Conservation (phyloP, 1,140 invertebrate genomes). For the Oedothorax gibbosus region DNA sequence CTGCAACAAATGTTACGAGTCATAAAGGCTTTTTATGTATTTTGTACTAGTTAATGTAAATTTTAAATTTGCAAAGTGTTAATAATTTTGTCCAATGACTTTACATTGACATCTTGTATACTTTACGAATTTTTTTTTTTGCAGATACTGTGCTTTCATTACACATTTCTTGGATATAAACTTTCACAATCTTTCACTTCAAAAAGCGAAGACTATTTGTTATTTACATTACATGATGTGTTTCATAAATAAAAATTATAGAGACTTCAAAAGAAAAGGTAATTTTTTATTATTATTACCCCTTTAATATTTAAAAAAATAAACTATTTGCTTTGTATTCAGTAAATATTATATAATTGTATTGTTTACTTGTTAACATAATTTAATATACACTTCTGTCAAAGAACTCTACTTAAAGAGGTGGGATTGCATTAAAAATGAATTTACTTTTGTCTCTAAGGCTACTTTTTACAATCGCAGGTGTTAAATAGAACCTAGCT, state of each 20-base stretch:
- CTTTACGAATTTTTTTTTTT: neutral
- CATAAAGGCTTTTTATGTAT: neutral
- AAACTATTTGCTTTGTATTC: neutral
- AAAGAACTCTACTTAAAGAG: too few species aligned
- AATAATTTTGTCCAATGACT: neutral
- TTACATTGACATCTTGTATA: neutral
- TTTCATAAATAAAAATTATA: constrained; percentile 14
- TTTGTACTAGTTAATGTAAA: neutral
- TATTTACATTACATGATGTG: constrained; percentile 30
- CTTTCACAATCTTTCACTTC: neutral
- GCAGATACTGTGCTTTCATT: constrained; percentile 30
- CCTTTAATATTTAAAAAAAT: neutral
- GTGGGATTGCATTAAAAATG: too few species aligned
- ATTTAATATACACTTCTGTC: too few species aligned
- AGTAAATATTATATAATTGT: too few species aligned
- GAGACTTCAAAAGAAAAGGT: constrained; percentile 43
- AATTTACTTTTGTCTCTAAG: too few species aligned
- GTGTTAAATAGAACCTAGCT: too few species aligned
- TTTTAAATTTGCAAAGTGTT: neutral
- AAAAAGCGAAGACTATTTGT: constrained; percentile 19
- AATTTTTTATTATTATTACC: neutral
- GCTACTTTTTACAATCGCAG: too few species aligned
- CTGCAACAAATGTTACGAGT: too few species aligned
- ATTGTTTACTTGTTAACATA: too few species aligned
- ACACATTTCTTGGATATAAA: constrained; percentile 19